Evolutionary conservation across 1,140 invertebrate species (phyloP).

Genomic region (Centruroides vittatus): DNA sequence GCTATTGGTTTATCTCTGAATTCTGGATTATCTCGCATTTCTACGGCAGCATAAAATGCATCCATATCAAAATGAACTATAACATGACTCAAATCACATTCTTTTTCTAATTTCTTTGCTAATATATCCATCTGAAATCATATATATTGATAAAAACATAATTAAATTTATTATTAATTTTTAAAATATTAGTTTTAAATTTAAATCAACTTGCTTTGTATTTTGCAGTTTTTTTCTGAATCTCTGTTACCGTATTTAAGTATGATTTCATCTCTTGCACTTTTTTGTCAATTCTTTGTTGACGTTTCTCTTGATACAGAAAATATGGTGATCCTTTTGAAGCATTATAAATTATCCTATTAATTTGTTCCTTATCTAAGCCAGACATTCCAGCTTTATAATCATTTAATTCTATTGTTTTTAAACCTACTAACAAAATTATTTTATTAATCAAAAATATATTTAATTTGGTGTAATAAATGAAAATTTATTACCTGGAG

Average conservation of each 20-base stretch:
- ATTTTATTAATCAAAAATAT: too few species aligned
- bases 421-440: background rate
- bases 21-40: constrained; percentile 43
- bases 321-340: constrained; percentile 44
- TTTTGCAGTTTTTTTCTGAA: constrained; percentile 26
- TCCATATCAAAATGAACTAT: constrained; percentile 54
- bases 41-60: constrained; percentile 49
- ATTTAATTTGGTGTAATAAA: too few species aligned
- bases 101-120: constrained; percentile 25
- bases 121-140: constrained; percentile 30
- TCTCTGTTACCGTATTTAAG: constrained; percentile 24
- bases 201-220: constrained; percentile 23
- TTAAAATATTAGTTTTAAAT: constrained; percentile 5
- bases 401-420: constrained; percentile 17
- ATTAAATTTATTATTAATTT: background rate
- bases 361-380: constrained; percentile 41
- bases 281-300: constrained; percentile 33
- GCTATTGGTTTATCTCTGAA: constrained; percentile 46
- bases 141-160: background rate
- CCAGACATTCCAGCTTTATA: constrained; percentile 42
- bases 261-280: constrained; percentile 30
- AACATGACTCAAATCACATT: constrained; percentile 33
- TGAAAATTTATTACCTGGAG: too few species aligned
- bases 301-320: constrained; percentile 33
- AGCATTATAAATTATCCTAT: constrained; percentile 40